Base-by-base conservation (phyloP, 2,888 invertebrate genomes). In the Andrena marginata region DNA sequence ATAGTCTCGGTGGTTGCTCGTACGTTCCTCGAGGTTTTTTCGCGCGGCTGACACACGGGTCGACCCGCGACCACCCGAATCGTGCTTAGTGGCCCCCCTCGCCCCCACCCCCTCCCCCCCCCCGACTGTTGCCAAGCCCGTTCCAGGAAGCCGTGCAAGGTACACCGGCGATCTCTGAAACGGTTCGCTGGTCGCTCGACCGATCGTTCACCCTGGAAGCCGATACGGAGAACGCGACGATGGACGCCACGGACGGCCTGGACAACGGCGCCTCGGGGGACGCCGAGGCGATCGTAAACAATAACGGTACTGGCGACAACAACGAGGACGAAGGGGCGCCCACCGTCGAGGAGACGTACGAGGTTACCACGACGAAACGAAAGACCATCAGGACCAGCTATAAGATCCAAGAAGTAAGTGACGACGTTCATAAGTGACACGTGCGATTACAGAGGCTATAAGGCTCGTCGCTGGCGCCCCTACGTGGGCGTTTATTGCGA, bases 381-480 rank as follows among this genome's bases (percentile, higher is more conserved):
- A 94, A 93, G 85, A 93, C 93, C 79, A 89, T 92, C 8, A 92
- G 94, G 75, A 94, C 94, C 77, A 94, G 93, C 88, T 94, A 94
- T 82, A 92, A 90, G 77, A 94, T 94, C 81, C 93, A 94, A 89
- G 94, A 94, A 91, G 94, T 94, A 90, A 91, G 90, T 90, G 82
- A 56, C 76, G 79, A 84, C 72, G 59, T 31, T 20, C 65, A 33
- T 77, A 76, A 67, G 71, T 60, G 78, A 80, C 75, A 76, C 75
- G 68, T 80, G 82, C 67, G 78, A 84, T 82, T 79, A 72, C 48
- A 26, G 49, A 71, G 65, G 64, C 71, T 49, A 26, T 26, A 16
- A 42, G 20, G 31, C 33, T 42, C 51, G 75, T 68, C 60, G 42
- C 67, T 80, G 69, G 62, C 82, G 82, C 68, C 73, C 54, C 65